These are phyloP conservation scores for Drosophila mayri DNA, from an alignment of 1,140 invertebrate species.

Conservation along the genomic window DNA sequence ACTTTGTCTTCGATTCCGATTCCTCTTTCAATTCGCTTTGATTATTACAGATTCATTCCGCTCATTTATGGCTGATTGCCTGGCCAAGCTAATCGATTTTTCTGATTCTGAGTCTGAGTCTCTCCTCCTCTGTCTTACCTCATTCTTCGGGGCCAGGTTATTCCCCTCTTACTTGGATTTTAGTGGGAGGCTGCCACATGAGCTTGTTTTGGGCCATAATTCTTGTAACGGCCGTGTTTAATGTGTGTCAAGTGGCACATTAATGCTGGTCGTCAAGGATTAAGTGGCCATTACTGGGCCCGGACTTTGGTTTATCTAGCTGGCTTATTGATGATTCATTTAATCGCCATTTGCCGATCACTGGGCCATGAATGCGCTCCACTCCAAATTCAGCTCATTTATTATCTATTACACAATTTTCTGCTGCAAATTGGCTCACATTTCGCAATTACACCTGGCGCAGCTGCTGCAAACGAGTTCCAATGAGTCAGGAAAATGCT, in stretches of 20 bases:
- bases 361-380: constrained; percentile 64
- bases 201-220: constrained; percentile 35
- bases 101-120: constrained; percentile 4
- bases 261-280: constrained; percentile 68
- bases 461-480: constrained; percentile 58
- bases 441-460: constrained; percentile 78
- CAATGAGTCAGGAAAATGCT: constrained; percentile 60
- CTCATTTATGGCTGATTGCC: constrained; percentile 44
- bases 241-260: constrained; percentile 79
- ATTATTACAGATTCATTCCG: constrained; percentile 56
- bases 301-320: constrained; percentile 43
- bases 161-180: constrained; percentile 18
- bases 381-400: constrained; percentile 50
- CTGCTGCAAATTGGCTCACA: constrained; percentile 59
- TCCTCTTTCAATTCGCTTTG: constrained; percentile 40
- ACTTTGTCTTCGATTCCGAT: constrained; percentile 19
- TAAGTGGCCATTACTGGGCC: constrained; percentile 66
- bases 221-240: constrained; percentile 32
- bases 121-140: background rate
- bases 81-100: constrained; percentile 45
- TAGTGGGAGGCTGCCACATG: constrained; percentile 1
- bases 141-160: constrained; percentile 11
- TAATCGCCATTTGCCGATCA: constrained; percentile 50
- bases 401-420: constrained; percentile 78
- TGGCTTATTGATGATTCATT: constrained; percentile 63